These are phyloP conservation scores for Typhlomys cinereus DNA, from an alignment of 2,113 vertebrate genomes.

Conservation along the genomic window DNA sequence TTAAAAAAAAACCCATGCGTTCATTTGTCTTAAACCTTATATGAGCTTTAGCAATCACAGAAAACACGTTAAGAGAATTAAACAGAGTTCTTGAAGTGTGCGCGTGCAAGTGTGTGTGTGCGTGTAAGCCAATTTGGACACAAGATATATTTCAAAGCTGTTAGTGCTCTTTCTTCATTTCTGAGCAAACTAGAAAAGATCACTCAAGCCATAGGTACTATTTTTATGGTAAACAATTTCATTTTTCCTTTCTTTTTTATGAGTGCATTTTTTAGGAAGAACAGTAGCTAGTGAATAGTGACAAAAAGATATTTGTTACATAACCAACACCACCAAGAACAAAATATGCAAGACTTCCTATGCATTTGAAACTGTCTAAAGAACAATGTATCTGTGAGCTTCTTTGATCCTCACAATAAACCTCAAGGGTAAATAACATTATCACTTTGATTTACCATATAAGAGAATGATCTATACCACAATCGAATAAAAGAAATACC, in stretches of 20 bases:
- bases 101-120: too few species aligned
- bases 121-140: neutral
- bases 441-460: slow-evolving; percentile 42
- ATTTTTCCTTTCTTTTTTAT: neutral
- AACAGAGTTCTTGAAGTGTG: neutral
- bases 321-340: neutral
- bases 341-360: neutral
- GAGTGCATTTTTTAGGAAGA: neutral
- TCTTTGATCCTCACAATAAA: neutral
- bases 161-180: slow-evolving; percentile 19
- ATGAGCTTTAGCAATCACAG: neutral
- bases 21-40: neutral
- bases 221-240: neutral
- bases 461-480: slow-evolving; percentile 12
- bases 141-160: neutral
- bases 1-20: neutral
- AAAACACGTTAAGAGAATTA: neutral
- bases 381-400: neutral
- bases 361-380: neutral
- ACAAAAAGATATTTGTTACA: neutral
- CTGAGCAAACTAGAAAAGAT: slow-evolving; percentile 18
- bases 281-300: neutral
- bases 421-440: neutral
- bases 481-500: neutral
- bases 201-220: neutral